Evolutionary conservation across 2,888 invertebrate genomes (phyloP).

Genomic region (Iphiclides podalirius): DNA sequence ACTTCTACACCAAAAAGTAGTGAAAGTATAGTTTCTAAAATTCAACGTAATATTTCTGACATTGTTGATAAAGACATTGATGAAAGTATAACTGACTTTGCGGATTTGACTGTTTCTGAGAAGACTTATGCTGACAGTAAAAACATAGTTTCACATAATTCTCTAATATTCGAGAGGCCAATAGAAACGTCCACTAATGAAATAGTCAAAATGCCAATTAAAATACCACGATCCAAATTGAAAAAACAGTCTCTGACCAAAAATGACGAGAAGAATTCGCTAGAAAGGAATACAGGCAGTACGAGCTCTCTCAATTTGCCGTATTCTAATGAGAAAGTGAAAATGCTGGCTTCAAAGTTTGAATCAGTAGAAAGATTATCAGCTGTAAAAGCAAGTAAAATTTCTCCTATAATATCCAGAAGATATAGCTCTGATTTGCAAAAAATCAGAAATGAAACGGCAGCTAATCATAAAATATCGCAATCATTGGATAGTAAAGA

Average conservation of each 20-base stretch:
- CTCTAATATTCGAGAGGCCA: not conserved
- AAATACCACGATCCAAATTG: conserved; percentile 1
- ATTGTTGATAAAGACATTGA: conserved; percentile 15
- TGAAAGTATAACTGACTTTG: conserved; percentile 15
- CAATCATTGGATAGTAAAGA: conserved; percentile 17
- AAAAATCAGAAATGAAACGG: not conserved
- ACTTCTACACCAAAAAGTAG: conserved; percentile 16
- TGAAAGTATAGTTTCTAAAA: not conserved
- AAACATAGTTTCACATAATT: not conserved
- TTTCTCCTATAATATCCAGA: not conserved
- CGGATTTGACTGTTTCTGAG: conserved; percentile 13
- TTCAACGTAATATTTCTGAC: not conserved
- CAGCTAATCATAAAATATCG: not conserved
- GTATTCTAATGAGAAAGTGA: not conserved
- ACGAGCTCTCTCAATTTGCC: not conserved
- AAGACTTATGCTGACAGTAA: not conserved
- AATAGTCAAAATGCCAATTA: not conserved
- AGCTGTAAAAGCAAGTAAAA: not conserved
- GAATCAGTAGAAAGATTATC: not conserved
- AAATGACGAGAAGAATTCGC: not conserved
- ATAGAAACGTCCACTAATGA: not conserved
- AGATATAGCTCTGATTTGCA: not conserved
- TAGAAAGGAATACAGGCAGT: not conserved
- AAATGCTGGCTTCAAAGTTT: not conserved
- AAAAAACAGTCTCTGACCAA: conserved; percentile 1